Conservation (phyloP, 2,797 vertebrate species). For the Phoeniculus purpureus region DNA sequence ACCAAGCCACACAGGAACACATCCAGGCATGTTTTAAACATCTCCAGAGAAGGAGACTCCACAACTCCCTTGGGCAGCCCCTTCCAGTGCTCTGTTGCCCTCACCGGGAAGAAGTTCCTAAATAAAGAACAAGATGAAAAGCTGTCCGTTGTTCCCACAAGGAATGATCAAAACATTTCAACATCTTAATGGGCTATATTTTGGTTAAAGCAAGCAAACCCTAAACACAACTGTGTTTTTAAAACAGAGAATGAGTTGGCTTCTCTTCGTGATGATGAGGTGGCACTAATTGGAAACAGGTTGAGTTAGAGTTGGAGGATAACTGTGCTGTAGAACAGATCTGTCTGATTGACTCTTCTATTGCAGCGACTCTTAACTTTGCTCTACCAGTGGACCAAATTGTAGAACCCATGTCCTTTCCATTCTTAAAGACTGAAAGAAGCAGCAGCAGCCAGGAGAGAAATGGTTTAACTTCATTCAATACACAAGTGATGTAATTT, state of each 20-base stretch:
- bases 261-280: neutral
- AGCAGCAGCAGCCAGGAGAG: neutral
- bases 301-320: neutral
- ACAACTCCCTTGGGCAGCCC: no score
- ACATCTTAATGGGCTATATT: neutral
- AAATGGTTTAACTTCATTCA: neutral
- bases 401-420: neutral
- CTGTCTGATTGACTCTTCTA: neutral
- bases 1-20: no score
- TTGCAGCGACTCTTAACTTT: neutral
- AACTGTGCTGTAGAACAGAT: neutral
- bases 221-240: fast-evolving
- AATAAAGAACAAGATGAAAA: neutral
- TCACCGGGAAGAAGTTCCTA: neutral
- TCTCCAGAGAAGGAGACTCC: no score
- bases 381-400: neutral
- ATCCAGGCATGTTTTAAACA: no score
- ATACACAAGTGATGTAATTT: neutral
- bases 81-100: no score
- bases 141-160: neutral
- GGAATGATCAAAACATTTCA: neutral
- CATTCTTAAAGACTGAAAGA: neutral
- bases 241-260: neutral
- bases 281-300: neutral
- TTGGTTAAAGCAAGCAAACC: neutral